These are phyloP conservation scores for Mionectes macconnelli DNA, from an alignment of 2,113 vertebrate genomes.

Conservation along the genomic window DNA sequence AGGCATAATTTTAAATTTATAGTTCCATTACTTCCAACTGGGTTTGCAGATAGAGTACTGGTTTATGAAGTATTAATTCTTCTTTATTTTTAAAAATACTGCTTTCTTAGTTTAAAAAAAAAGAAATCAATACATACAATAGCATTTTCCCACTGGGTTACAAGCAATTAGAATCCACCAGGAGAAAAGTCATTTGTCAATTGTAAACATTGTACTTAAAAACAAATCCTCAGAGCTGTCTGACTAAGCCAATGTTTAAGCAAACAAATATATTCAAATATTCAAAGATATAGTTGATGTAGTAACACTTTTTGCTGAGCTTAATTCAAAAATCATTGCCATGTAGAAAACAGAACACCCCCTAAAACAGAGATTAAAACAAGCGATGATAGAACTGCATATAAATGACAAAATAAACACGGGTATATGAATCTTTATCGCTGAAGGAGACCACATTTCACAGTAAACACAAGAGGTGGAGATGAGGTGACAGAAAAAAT, in stretches of 20 bases:
- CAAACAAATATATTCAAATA: slow-evolving; percentile 68
- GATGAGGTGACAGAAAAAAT: not conserved
- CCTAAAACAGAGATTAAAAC: slow-evolving; percentile 58
- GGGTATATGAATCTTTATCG: slow-evolving; percentile 39
- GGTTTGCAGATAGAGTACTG: not conserved
- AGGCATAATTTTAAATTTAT: not conserved
- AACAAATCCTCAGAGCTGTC: slow-evolving; percentile 17
- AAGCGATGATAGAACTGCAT: slow-evolving; percentile 38
- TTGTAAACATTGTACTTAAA: slow-evolving; percentile 28
- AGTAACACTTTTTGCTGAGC: slow-evolving; percentile 51
- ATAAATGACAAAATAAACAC: slow-evolving; percentile 65
- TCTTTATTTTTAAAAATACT: not conserved
- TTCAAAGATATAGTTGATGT: slow-evolving; percentile 57
- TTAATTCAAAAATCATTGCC: slow-evolving; percentile 62
- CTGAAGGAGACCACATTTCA: slow-evolving; percentile 18
- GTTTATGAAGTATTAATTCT: slow-evolving; percentile 28
- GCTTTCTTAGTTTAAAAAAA: not conserved
- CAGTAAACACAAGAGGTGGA: not conserved
- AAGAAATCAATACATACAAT: not conserved
- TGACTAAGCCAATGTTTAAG: slow-evolving; percentile 56
- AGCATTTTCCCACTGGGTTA: not conserved
- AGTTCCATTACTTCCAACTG: not conserved
- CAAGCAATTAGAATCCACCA: slow-evolving; percentile 45
- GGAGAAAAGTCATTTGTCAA: slow-evolving; percentile 46
- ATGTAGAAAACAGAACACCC: slow-evolving; percentile 38